Percentiles rank a stretch among this genome's conserved stretches.
Evolutionary conservation across 2,888 invertebrate genomes (phyloP).

Genomic region (Coelinius sp.): DNA sequence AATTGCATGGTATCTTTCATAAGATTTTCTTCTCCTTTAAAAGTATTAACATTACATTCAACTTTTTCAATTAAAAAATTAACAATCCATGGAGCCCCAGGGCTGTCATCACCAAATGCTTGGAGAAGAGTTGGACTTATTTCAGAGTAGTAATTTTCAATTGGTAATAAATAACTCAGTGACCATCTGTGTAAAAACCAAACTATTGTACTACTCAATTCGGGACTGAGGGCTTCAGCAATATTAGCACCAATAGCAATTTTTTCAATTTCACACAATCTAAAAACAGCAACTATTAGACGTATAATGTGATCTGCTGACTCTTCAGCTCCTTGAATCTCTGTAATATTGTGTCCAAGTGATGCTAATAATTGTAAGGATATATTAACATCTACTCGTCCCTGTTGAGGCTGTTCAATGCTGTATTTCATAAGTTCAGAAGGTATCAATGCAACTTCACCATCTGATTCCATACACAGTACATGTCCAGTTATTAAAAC

Average conservation of each 20-base stretch:
- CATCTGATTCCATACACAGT: constrained; percentile 78
- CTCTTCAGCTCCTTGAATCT: constrained; percentile 58
- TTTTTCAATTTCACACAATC: constrained; percentile 83
- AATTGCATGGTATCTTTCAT: constrained; percentile 77
- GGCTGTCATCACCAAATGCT: constrained; percentile 79
- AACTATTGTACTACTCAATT: constrained; percentile 82
- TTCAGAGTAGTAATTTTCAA: constrained; percentile 71
- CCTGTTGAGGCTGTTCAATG: constrained; percentile 70
- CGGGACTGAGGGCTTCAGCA: constrained; percentile 81
- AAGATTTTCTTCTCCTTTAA: constrained; percentile 76
- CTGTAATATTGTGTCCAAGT: constrained; percentile 65
- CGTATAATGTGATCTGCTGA: constrained; percentile 71
- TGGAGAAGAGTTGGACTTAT: constrained; percentile 76
- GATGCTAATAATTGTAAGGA: constrained; percentile 72
- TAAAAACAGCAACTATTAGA: constrained; percentile 80
- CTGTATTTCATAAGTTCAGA: constrained; percentile 78
- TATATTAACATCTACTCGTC: constrained; percentile 69
- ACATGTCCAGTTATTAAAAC: constrained; percentile 82
- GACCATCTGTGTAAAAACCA: constrained; percentile 88
- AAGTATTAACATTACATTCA: constrained; percentile 75
- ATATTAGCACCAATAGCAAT: constrained; percentile 80
- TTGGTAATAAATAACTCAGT: constrained; percentile 77
- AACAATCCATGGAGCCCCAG: constrained; percentile 76
- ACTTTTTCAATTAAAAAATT: constrained; percentile 79
- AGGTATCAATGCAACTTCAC: constrained; percentile 79